Percentiles rank a stretch among this genome's conserved stretches.
phyloP scores from a whole-genome alignment of 2,113 vertebrate genomes.

The Cochlearius cochlearius region DNA sequence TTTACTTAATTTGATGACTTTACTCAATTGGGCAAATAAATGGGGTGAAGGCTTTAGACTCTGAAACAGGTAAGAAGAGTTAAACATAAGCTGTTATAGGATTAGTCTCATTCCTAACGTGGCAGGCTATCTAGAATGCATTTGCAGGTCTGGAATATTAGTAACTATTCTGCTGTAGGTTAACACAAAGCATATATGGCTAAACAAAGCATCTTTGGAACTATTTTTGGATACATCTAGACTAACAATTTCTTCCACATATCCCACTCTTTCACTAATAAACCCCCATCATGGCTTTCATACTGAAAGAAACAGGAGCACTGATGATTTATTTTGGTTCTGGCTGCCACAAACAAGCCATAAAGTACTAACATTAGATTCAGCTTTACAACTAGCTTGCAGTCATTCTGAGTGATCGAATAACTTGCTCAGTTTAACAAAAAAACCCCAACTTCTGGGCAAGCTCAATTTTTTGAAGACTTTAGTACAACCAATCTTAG shows the following conservation, averaged over 20 bases:
- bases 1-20: constrained; percentile 99
- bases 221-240: not conserved
- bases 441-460: not conserved
- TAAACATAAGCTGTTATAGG: not conserved
- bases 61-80: constrained; percentile 76
- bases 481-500: not conserved
- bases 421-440: not conserved
- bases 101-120: not conserved
- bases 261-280: not conserved
- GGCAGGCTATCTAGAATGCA: not conserved
- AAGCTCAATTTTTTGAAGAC: not conserved
- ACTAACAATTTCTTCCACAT: not conserved
- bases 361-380: not conserved
- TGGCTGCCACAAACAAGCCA: not conserved
- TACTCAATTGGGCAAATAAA: constrained; percentile 97
- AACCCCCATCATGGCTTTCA: not conserved
- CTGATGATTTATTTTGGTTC: not conserved
- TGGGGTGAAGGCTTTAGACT: constrained; percentile 98
- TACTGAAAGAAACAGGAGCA: not conserved
- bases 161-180: not conserved
- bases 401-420: not conserved
- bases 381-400: not conserved
- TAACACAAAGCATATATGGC: not conserved
- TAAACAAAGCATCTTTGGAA: not conserved
- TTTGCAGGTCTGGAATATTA: not conserved